These are phyloP conservation scores for Lepus europaeus DNA, from an alignment of 2,113 vertebrate species.

Conservation along the genomic window DNA sequence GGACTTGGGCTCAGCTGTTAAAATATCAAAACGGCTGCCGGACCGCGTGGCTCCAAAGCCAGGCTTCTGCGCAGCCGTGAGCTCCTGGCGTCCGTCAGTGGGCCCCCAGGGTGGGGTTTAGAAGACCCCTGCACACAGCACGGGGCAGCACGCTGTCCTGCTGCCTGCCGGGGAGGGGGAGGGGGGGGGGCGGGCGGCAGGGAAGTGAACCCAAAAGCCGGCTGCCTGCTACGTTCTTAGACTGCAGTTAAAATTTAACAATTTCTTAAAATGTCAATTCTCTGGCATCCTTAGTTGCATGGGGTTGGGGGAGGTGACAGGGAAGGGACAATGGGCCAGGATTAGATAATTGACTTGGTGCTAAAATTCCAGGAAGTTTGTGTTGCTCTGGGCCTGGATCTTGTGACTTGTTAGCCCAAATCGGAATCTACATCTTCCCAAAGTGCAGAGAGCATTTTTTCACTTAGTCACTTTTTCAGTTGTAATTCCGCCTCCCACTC, in stretches of 20 bases:
- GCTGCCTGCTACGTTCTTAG: conserved; percentile 53
- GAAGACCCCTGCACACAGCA: not conserved
- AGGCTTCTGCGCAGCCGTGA: conserved; percentile 13
- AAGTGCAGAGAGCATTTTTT: conserved; percentile 64
- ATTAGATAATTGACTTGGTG: conserved; percentile 79
- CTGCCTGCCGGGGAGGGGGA: not conserved
- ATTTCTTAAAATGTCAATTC: conserved; percentile 77
- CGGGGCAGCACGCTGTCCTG: not conserved
- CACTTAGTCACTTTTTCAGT: conserved; percentile 72
- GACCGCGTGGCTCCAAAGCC: not conserved
- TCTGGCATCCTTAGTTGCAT: conserved; percentile 55
- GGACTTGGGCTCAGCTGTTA: conserved; percentile 55
- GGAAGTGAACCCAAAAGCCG: conserved; percentile 62
- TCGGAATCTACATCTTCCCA: conserved; percentile 77
- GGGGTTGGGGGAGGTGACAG: not conserved
- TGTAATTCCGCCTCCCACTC: conserved; percentile 63
- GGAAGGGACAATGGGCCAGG: conserved; percentile 77
- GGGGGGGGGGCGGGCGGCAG: not conserved
- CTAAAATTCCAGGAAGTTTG: conserved; percentile 80
- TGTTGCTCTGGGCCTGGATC: conserved; percentile 77
- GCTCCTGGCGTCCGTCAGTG: conserved; percentile 17
- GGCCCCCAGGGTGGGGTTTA: not conserved
- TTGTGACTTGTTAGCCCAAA: conserved; percentile 77
- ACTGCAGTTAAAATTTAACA: conserved; percentile 77
- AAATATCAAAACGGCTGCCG: not conserved